phyloP scores from a whole-genome alignment of 2,888 invertebrate genomes.

The Pollenia angustigena region DNA sequence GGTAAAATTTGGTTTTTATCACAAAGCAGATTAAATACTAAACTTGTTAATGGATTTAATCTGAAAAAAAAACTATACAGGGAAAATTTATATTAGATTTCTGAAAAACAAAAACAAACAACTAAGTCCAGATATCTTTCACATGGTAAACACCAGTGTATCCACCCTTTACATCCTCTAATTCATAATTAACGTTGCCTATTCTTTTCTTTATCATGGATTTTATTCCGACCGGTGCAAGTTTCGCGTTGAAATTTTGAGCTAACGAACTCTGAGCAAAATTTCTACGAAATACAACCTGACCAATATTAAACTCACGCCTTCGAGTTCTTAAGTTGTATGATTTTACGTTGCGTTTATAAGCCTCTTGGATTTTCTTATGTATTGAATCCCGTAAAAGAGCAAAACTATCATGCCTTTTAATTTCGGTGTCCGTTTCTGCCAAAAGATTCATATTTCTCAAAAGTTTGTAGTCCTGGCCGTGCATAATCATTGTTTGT shows the following conservation, averaged over 20 bases:
- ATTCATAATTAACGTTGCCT: neutral
- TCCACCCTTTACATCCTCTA: neutral
- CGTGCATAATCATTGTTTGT: neutral
- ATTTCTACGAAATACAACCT: neutral
- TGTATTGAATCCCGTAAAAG: neutral
- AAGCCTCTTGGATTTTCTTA: neutral
- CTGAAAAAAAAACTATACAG: no score
- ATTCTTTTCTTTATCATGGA: neutral
- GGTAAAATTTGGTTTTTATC: no score
- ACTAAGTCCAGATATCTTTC: neutral
- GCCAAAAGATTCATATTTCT: neutral
- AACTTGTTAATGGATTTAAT: no score
- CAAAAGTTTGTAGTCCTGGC: neutral
- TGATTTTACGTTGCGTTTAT: no score
- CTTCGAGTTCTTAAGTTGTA: neutral
- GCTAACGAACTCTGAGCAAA: neutral
- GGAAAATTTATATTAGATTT: no score
- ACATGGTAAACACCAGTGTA: constrained; percentile 1
- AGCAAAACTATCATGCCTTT: neutral
- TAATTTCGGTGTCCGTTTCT: neutral
- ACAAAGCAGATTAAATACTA: no score
- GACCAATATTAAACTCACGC: neutral
- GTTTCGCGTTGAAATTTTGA: neutral
- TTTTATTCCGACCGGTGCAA: constrained; percentile 7
- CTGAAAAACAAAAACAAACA: no score